phyloP scores from a whole-genome alignment of 1,140 invertebrate genomes.

The Drosophila rhopaloa region DNA sequence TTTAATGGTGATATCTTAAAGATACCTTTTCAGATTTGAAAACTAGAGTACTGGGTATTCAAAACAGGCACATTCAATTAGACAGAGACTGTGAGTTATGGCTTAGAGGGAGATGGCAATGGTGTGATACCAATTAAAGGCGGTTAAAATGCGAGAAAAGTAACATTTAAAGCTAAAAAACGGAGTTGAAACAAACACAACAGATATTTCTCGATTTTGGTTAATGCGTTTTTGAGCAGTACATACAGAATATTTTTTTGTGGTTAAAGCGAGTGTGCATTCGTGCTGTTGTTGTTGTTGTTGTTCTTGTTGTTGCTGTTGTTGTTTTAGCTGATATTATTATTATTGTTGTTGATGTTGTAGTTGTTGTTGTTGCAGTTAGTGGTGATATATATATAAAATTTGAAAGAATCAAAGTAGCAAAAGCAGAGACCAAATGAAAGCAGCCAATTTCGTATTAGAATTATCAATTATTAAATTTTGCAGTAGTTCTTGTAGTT shows the following conservation, averaged over 20 bases:
- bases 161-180: neutral
- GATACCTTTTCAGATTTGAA: neutral
- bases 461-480: conserved; percentile 34
- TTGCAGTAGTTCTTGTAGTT: conserved; percentile 34
- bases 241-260: conserved; percentile 64
- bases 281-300: conserved; percentile 50
- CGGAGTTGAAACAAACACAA: conserved; percentile 11
- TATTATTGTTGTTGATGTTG: conserved; percentile 20
- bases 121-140: neutral
- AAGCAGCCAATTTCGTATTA: conserved; percentile 63
- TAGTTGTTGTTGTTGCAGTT: conserved; percentile 18
- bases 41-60: neutral
- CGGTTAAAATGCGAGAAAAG: conserved; percentile 2
- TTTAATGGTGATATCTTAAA: neutral
- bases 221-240: conserved; percentile 50
- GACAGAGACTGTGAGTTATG: conserved; percentile 1
- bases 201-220: conserved; percentile 18
- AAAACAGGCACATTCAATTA: neutral
- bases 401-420: conserved; percentile 47
- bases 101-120: conserved; percentile 11
- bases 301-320: conserved; percentile 38
- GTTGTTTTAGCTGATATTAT: conserved; percentile 37
- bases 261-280: conserved; percentile 45
- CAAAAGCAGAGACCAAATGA: conserved; percentile 68
- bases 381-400: conserved; percentile 26